Base-by-base conservation (phyloP, 2,113 vertebrate species). In the Microtus pennsylvanicus region DNA sequence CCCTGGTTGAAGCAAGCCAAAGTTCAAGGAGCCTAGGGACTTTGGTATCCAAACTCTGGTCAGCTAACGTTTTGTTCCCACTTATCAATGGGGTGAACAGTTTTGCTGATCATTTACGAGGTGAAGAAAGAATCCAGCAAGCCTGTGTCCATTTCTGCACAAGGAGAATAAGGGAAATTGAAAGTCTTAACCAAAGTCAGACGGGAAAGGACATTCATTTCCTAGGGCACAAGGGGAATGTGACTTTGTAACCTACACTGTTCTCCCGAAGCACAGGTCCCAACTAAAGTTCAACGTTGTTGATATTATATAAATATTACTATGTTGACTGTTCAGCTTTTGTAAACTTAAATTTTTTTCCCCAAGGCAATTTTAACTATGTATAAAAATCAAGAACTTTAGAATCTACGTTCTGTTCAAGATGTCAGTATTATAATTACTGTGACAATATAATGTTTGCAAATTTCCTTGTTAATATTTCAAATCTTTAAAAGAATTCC, bases 391-490 rank as follows among this genome's bases (percentile, higher is more conserved):
- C 19, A 80, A 26, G 10, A 90, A 87, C 12, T 61, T 82, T 14
- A 63, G 13, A 91, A 92, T 85, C 38, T 80, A 89, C 58, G 14
- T 75, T 28, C 30, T 74, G 21, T 33, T 89, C 55, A 77, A 33
- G 50, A 82, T 76, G 77, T 89, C 58, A 74, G 70, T 70, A 77
- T 45, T 91, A 52, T 10, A 95, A 61, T 78, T 87, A 85, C 42
- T 96, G 77, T 6, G 65, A 33, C 17, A 3, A 61, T 4, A 4
- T 55, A n/a, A 93, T 26, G 11, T 72, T 76, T 91, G 38, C 67
- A 91, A 47, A 87, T 97, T 87, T 42, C 35, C 3, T 95, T 65
- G 24, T 52, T 38, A 63, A 52, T 69, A 75, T 93, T 94, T 94
- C 7, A 90, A 58, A 85, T 74, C 19, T 94, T 50, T 38, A 78